A percentile compares a stretch with the other conserved stretches of the same genome.
phyloP scores from a whole-genome alignment of 2,113 vertebrate species.

The Thinocorus orbignyianus region DNA sequence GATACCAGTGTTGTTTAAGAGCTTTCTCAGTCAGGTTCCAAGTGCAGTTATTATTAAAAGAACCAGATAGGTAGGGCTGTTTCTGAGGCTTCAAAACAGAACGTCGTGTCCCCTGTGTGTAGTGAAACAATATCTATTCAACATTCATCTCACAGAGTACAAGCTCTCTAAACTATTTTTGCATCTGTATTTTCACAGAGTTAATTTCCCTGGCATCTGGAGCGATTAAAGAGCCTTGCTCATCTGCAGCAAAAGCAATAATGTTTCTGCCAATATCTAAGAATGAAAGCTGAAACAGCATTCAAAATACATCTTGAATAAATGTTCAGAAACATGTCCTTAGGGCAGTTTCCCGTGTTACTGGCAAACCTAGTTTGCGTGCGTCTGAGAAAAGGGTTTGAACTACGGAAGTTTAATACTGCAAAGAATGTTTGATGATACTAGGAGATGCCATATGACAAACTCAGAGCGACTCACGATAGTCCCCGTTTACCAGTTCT shows the following conservation, averaged over 20 bases:
- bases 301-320: constrained; percentile 73
- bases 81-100: neutral
- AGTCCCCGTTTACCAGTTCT: neutral
- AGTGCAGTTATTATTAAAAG: neutral
- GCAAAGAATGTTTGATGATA: constrained; percentile 67
- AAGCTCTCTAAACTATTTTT: constrained; percentile 3
- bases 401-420: constrained; percentile 69
- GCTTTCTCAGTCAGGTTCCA: neutral
- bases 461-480: neutral
- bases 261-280: constrained; percentile 63
- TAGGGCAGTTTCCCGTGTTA: constrained; percentile 70
- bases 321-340: constrained; percentile 71
- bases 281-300: constrained; percentile 70
- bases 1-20: neutral
- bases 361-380: constrained; percentile 67
- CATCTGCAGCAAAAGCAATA: constrained; percentile 69
- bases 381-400: constrained; percentile 68
- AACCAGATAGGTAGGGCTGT: neutral
- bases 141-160: neutral
- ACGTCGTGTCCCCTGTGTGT: neutral
- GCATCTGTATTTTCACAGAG: neutral
- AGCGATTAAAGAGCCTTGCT: constrained; percentile 56
- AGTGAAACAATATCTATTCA: neutral
- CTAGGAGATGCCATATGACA: constrained; percentile 59
- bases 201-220: constrained; percentile 42